Evolutionary conservation across 2,797 vertebrate species (phyloP), one percentile per base, ranked within the genome.

Genomic region (Tenualosa ilisha): DNA sequence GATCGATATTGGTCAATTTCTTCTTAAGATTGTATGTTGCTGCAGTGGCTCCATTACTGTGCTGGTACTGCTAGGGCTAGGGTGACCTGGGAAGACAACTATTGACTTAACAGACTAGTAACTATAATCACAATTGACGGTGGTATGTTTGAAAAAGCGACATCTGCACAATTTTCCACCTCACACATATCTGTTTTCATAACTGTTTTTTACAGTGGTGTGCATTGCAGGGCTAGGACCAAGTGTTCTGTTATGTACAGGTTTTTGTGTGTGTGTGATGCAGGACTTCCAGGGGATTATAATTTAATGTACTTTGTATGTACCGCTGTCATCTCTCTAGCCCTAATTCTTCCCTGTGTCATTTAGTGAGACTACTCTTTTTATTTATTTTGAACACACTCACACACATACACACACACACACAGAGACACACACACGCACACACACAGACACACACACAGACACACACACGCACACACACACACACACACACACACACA

Each of bases 291-390:
- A 40, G 4, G 15, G 43, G 72, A 79, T 79, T 63, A 63, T n/a
- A 63, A 63, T 63, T n/a, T n/a, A 79, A 46, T 79, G 20, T 46
- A 46, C 72, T 79, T 40, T 22, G 72, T 46, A 79, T 79, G 37
- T 20, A 79, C 40, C 72, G 22, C 37, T 40, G 13, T 79, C 40
- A 79, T 79, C 72, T 20, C 72, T 43, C 72, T 75, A 13, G 40
- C 20, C 20, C 46, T 46, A 79, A 79, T 46, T 79, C 72, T 79
- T 43, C 17, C 40, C 37, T 79, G 72, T 79, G 72, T 79, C 72
- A 79, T 79, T 79, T 79, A 22, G 72, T 46, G 20, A 22, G 15
- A 46, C 72, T 79, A 15, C 22, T 79, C 40, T 79, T 46, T 37
- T 79, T 79, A 46, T 79, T 79, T 43, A 22, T 22, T 17, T 46